Conservation (phyloP, 2,888 invertebrate species). For the Strigamia crassipes region DNA sequence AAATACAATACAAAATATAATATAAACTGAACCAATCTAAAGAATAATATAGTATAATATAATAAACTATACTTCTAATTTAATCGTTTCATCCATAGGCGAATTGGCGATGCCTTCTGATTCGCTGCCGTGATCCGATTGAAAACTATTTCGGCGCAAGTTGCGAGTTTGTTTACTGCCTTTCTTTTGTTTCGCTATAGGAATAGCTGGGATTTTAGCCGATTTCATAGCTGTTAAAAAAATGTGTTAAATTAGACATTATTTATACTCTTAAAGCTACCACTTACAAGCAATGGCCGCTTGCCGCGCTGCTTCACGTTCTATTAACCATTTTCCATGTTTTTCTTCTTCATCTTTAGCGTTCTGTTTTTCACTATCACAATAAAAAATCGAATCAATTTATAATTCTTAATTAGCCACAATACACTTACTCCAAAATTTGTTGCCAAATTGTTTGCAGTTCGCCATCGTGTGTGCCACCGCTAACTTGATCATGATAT, state of each 20-base stretch:
- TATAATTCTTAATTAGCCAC: neutral
- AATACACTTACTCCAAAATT: constrained; percentile 67
- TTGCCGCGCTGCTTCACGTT: constrained; percentile 63
- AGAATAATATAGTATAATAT: no score
- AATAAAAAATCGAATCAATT: constrained; percentile 39
- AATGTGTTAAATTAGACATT: neutral
- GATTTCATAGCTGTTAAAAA: neutral
- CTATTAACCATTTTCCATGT: constrained; percentile 68
- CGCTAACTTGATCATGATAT: constrained; percentile 65
- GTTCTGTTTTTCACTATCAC: constrained; percentile 66
- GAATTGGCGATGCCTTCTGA: constrained; percentile 49
- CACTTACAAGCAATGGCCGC: constrained; percentile 46
- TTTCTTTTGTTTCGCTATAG: neutral
- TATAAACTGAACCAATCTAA: no score
- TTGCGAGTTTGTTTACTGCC: neutral
- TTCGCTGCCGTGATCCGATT: constrained; percentile 50
- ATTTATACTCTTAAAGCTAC: neutral
- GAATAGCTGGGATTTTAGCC: constrained; percentile 8
- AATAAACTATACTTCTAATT: constrained; percentile 39
- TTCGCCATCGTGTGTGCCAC: constrained; percentile 71
- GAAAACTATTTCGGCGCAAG: constrained; percentile 46
- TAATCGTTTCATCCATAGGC: constrained; percentile 41
- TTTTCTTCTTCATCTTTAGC: constrained; percentile 70
- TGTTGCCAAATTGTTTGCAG: constrained; percentile 74
- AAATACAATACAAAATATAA: neutral